These are phyloP conservation scores for Nasonovia ribisnigri DNA, from an alignment of 2,888 invertebrate species.

Conservation along the genomic window DNA sequence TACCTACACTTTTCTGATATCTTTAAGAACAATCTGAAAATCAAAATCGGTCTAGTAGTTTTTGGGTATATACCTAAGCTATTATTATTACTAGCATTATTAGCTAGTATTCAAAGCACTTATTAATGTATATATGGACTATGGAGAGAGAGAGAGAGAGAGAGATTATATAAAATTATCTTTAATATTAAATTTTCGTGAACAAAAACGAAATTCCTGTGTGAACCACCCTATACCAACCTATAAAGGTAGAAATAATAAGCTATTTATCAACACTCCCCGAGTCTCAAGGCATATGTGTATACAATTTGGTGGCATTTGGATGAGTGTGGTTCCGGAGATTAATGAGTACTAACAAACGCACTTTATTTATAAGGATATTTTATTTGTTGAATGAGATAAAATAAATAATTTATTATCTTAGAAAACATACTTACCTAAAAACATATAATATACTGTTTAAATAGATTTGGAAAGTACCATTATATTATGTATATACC, in stretches of 20 bases:
- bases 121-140: no score
- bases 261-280: neutral
- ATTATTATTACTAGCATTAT: no score
- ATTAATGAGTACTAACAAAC: neutral
- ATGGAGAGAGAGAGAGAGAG: no score
- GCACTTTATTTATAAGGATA: neutral
- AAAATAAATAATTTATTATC: neutral
- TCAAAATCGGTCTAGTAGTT: neutral
- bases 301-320: neutral
- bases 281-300: neutral
- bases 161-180: neutral
- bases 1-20: neutral
- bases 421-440: neutral
- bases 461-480: neutral
- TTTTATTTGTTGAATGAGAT: neutral
- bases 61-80: neutral
- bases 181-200: neutral
- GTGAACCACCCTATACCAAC: neutral
- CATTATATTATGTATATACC: neutral
- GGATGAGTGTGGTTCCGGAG: neutral
- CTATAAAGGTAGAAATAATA: neutral
- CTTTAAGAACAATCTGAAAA: neutral
- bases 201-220: neutral
- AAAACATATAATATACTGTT: neutral
- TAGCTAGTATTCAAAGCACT: no score